Conservation (phyloP, 2,888 invertebrate species). For the Scaptomyza polygonia region DNA sequence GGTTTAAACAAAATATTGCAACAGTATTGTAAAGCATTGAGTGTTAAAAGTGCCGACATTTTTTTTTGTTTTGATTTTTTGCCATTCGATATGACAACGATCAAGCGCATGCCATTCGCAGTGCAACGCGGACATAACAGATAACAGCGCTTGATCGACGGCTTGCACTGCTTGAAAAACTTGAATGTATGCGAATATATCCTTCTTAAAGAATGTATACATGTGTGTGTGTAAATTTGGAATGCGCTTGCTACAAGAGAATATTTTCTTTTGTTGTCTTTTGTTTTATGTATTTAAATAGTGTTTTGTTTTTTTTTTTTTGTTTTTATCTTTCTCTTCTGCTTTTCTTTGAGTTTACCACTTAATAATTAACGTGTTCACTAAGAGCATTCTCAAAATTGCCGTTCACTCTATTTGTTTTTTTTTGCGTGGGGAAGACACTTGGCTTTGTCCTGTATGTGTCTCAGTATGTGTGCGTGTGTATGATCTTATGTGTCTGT, state of each 20-base stretch:
- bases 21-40: slow-evolving; percentile 64
- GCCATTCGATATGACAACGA: slow-evolving; percentile 15
- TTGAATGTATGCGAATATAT: slow-evolving; percentile 17
- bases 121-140: slow-evolving; percentile 17
- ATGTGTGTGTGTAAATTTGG: slow-evolving; percentile 36
- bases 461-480: slow-evolving; percentile 22
- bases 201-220: slow-evolving; percentile 2
- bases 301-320: slow-evolving; percentile 28
- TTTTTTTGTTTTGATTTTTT: neutral
- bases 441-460: slow-evolving; percentile 58
- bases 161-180: slow-evolving; percentile 22
- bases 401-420: slow-evolving; percentile 36
- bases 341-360: slow-evolving; percentile 62
- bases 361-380: slow-evolving; percentile 58
- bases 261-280: slow-evolving; percentile 33
- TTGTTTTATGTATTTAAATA: slow-evolving; percentile 32
- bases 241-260: slow-evolving; percentile 60
- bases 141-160: slow-evolving; percentile 12
- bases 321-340: slow-evolving; percentile 47
- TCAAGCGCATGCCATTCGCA: slow-evolving; percentile 28
- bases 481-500: slow-evolving; percentile 27
- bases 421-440: slow-evolving; percentile 68
- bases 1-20: slow-evolving; percentile 60
- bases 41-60: slow-evolving; percentile 36
- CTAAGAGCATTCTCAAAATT: slow-evolving; percentile 49